These are phyloP conservation scores for Myrmophylax atrothorax DNA, from an alignment of 2,113 vertebrate species.

Conservation along the genomic window DNA sequence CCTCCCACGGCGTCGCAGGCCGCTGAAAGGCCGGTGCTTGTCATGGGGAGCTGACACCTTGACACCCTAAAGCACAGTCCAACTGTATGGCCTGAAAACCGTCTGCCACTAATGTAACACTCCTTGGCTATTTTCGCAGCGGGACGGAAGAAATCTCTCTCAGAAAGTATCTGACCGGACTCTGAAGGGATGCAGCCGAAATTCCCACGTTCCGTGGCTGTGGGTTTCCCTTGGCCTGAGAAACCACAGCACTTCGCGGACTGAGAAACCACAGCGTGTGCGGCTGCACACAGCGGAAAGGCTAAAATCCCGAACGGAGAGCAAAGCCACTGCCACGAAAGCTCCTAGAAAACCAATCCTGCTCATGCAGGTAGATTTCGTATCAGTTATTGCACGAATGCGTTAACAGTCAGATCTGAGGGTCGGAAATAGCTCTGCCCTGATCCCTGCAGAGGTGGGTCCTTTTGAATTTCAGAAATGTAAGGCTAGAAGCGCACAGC, in stretches of 20 bases:
- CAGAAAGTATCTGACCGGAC: not conserved
- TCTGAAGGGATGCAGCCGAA: not conserved
- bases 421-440: conserved; percentile 12
- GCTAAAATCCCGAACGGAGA: not conserved
- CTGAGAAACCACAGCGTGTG: not conserved
- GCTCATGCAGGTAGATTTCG: conserved; percentile 11
- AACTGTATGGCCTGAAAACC: not conserved
- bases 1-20: no score
- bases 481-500: conserved; percentile 66
- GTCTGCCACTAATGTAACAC: not conserved
- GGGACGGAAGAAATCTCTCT: not conserved
- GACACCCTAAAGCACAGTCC: not conserved
- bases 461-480: conserved; percentile 68
- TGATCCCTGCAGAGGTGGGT: conserved; percentile 53
- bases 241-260: not conserved
- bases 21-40: not conserved
- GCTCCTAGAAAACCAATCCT: not conserved
- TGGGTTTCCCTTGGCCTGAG: not conserved
- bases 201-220: not conserved
- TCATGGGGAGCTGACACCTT: not conserved
- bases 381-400: not conserved
- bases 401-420: conserved; percentile 31
- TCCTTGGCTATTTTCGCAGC: not conserved
- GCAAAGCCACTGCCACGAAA: not conserved
- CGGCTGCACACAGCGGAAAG: not conserved